Evolutionary conservation across 2,888 invertebrate genomes (phyloP).

Genomic region (Eilema caniola): DNA sequence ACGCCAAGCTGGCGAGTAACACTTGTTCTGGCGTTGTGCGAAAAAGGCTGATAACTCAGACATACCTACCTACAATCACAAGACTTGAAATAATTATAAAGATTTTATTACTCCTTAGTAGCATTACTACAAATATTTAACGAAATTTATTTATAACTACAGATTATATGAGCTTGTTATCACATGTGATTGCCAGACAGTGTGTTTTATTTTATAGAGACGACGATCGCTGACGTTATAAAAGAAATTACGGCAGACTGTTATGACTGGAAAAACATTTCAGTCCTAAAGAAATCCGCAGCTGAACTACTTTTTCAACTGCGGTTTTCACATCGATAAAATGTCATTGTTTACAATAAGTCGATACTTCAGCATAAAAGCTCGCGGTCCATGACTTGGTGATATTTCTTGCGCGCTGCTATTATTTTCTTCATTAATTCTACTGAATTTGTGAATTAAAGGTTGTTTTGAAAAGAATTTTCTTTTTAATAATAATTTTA

Average conservation of each 20-base stretch:
- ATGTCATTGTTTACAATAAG: no score
- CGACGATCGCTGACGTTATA: neutral
- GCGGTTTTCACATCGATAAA: no score
- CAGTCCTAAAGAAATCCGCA: no score
- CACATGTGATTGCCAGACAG: neutral
- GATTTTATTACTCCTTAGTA: neutral
- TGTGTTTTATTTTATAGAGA: neutral
- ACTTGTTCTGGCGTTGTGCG: neutral
- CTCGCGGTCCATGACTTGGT: no score
- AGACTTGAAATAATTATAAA: neutral
- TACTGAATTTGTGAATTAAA: neutral
- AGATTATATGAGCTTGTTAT: neutral
- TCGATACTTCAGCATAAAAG: no score
- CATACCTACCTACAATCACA: neutral
- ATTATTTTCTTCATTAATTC: no score
- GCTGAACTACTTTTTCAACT: no score
- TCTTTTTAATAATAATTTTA: neutral
- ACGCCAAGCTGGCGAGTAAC: neutral
- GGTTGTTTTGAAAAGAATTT: neutral
- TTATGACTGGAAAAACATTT: no score
- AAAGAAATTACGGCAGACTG: no score
- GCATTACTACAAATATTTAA: neutral
- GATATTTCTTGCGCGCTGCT: no score
- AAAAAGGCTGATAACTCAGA: neutral
- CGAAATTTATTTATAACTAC: neutral